These are phyloP conservation scores for Lasius fuliginosus DNA, from an alignment of 2,888 invertebrate genomes.

Conservation along the genomic window DNA sequence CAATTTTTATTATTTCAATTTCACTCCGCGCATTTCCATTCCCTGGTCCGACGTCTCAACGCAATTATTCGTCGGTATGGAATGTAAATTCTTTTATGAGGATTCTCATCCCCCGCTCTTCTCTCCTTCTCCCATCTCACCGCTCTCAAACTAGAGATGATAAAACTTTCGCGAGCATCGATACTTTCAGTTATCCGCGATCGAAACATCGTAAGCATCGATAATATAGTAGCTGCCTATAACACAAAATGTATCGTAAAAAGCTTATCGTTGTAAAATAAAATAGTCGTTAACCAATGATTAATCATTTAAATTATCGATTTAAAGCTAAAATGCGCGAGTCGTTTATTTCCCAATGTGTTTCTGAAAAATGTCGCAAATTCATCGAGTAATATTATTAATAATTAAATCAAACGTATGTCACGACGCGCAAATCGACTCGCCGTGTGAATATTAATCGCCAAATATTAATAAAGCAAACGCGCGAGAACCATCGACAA, in stretches of 20 bases:
- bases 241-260: neutral
- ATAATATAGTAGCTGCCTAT: slow-evolving; percentile 21
- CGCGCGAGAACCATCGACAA: slow-evolving; percentile 29
- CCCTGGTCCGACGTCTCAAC: slow-evolving; percentile 28
- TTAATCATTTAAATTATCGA: slow-evolving; percentile 19
- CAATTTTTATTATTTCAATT: slow-evolving; percentile 58
- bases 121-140: too few relatives aligned
- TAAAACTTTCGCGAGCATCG: neutral
- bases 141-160: slow-evolving; percentile 1
- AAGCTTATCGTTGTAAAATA: neutral
- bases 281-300: slow-evolving; percentile 11
- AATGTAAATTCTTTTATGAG: slow-evolving; percentile 51
- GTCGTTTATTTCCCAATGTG: neutral
- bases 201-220: neutral
- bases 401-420: slow-evolving; percentile 28
- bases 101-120: neutral
- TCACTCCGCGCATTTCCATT: slow-evolving; percentile 6
- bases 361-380: neutral
- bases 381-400: slow-evolving; percentile 20
- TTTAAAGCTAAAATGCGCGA: neutral
- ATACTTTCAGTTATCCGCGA: slow-evolving; percentile 12
- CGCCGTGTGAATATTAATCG: slow-evolving; percentile 27
- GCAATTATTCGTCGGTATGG: slow-evolving; percentile 46
- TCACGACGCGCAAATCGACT: slow-evolving; percentile 1
- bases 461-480: slow-evolving; percentile 44